Conservation (phyloP, 2,888 invertebrate genomes). For the Tortrix viridana region DNA sequence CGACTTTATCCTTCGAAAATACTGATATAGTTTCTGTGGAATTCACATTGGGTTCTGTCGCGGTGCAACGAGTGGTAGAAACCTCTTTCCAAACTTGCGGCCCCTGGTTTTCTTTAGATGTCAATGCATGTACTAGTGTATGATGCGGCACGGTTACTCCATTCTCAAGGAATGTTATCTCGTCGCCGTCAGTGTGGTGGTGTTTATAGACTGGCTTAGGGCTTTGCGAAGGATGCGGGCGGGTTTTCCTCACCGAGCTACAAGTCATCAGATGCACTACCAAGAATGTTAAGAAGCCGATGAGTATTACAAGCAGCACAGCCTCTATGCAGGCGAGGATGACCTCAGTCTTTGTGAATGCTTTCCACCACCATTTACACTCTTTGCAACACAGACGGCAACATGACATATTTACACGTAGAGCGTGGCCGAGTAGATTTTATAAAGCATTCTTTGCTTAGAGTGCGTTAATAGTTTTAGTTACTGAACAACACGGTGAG, state of each 20-base stretch:
- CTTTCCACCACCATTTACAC: conserved; percentile 66
- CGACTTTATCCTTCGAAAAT: background rate
- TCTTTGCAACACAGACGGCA: conserved; percentile 63
- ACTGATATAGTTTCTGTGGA: background rate
- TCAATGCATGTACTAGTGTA: background rate
- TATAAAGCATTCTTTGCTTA: no score
- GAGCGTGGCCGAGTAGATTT: conserved; percentile 18
- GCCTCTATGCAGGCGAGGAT: conserved; percentile 57
- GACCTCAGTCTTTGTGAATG: conserved; percentile 66
- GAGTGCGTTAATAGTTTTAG: no score
- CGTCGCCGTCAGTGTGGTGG: background rate
- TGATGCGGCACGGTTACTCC: no score
- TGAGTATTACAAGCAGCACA: conserved; percentile 55
- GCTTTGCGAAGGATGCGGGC: no score
- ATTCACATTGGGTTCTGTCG: background rate
- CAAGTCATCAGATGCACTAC: conserved; percentile 65
- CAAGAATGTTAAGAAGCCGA: conserved; percentile 60
- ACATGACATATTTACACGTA: conserved; percentile 50
- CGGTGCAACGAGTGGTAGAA: background rate
- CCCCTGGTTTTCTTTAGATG: background rate
- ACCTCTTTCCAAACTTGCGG: background rate
- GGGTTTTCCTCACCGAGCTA: conserved; percentile 14
- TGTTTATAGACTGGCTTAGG: background rate
- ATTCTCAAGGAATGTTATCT: no score
- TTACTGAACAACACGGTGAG: no score